Evolutionary conservation across 1,140 invertebrate genomes (phyloP).

Genomic region (Antheraea mylitta): DNA sequence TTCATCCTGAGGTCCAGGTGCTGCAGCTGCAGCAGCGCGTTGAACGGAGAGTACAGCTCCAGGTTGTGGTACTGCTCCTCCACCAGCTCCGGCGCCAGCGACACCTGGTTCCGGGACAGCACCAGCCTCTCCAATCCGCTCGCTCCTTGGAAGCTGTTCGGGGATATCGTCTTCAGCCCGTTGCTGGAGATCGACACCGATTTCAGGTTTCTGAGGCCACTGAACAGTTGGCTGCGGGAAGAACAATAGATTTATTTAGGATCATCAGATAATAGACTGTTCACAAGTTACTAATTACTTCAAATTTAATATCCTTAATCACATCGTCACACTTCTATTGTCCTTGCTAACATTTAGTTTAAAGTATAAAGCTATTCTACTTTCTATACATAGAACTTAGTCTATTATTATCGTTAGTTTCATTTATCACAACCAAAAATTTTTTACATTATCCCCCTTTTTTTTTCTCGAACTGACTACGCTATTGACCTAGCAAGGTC

Average conservation of each 20-base stretch:
- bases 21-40: constrained; percentile 20
- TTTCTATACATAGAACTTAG: too few relatives aligned
- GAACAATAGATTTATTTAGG: constrained; percentile 3
- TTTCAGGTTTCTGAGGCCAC: constrained; percentile 23
- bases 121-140: constrained; percentile 28
- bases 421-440: too few relatives aligned
- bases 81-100: constrained; percentile 9
- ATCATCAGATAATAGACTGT: too few relatives aligned
- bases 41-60: constrained; percentile 21
- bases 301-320: too few relatives aligned
- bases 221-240: constrained; percentile 27
- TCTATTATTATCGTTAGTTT: too few relatives aligned
- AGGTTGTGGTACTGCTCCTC: background rate
- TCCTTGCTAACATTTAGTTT: too few relatives aligned
- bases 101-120: constrained; percentile 32
- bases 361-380: too few relatives aligned
- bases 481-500: too few relatives aligned
- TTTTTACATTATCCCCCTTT: too few relatives aligned
- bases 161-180: constrained; percentile 27
- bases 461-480: too few relatives aligned
- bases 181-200: constrained; percentile 32
- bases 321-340: too few relatives aligned
- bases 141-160: constrained; percentile 27
- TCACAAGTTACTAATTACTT: too few relatives aligned
- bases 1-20: constrained; percentile 38